Evolutionary conservation across 2,797 vertebrate genomes (phyloP).

Genomic region (Echeneis naucrates): DNA sequence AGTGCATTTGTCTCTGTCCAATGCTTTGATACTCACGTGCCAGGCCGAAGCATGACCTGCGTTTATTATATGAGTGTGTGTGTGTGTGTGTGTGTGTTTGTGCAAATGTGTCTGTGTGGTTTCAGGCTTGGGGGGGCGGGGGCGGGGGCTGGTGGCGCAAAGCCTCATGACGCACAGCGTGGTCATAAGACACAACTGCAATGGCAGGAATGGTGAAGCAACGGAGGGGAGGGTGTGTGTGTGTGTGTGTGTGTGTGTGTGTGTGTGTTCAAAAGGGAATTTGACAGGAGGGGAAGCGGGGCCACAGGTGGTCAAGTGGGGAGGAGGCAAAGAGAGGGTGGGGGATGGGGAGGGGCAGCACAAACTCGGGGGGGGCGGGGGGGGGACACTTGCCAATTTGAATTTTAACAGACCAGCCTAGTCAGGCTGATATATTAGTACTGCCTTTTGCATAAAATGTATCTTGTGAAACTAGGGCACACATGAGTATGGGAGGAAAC

Average conservation of each 20-base stretch:
- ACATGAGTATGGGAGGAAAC: conserved; percentile 10
- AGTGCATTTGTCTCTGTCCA: conserved; percentile 53
- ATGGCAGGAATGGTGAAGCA: conserved; percentile 61
- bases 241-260: conserved; percentile 17
- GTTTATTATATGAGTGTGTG: conserved; percentile 43
- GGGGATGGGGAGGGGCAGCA: no score
- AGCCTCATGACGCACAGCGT: conserved; percentile 55
- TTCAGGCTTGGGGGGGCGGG: conserved; percentile 32
- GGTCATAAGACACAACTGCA: conserved; percentile 68
- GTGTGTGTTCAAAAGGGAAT: conserved; percentile 17
- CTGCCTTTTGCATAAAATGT: conserved; percentile 10
- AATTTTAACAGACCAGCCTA: conserved; percentile 6
- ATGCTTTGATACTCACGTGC: conserved; percentile 64
- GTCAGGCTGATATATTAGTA: neutral
- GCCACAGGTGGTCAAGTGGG: conserved; percentile 73
- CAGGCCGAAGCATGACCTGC: conserved; percentile 48
- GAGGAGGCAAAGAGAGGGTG: neutral
- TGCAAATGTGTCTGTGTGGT: conserved; percentile 18
- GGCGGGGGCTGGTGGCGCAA: conserved; percentile 41
- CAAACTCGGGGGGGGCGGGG: no score
- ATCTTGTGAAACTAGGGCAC: conserved; percentile 10
- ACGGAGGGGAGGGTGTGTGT: conserved; percentile 23
- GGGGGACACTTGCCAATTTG: conserved; percentile 38
- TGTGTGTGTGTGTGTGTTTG: conserved; percentile 21
- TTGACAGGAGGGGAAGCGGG: conserved; percentile 62